These are phyloP conservation scores for Orcinus orca DNA, from an alignment of 2,113 vertebrate species.

Conservation along the genomic window DNA sequence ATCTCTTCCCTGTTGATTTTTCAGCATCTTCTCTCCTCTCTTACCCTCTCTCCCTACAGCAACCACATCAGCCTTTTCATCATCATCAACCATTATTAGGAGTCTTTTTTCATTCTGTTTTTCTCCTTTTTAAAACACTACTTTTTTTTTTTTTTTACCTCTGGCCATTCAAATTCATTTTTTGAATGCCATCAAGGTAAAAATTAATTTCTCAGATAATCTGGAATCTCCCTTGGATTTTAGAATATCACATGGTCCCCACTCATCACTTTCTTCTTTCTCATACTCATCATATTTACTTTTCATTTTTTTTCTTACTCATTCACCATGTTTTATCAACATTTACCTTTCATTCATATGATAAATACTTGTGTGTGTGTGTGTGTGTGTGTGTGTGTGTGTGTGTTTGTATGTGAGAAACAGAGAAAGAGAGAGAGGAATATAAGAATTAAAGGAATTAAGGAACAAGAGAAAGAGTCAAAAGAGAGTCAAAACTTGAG, in stretches of 20 bases:
- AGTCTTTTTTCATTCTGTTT: background rate
- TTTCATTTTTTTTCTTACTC: background rate
- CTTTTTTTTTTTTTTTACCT: background rate
- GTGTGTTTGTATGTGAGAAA: background rate
- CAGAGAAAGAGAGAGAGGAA: background rate
- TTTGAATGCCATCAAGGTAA: background rate
- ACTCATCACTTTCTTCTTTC: background rate
- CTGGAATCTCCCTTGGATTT: background rate
- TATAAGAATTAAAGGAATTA: background rate
- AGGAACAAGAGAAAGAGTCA: background rate
- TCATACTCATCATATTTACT: background rate
- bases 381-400: background rate
- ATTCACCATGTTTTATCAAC: background rate
- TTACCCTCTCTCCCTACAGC: background rate
- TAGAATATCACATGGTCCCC: background rate
- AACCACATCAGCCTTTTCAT: background rate
- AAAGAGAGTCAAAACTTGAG: background rate
- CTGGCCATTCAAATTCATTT: background rate
- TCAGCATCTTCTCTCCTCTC: background rate
- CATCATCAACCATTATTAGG: background rate
- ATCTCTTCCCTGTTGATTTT: background rate
- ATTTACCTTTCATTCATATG: background rate
- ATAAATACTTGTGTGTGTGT: background rate
- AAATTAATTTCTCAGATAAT: background rate
- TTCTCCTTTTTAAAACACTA: background rate